These are phyloP conservation scores for Gasterosteus aculeatus DNA, from an alignment of 2,113 vertebrate species.

Conservation along the genomic window DNA sequence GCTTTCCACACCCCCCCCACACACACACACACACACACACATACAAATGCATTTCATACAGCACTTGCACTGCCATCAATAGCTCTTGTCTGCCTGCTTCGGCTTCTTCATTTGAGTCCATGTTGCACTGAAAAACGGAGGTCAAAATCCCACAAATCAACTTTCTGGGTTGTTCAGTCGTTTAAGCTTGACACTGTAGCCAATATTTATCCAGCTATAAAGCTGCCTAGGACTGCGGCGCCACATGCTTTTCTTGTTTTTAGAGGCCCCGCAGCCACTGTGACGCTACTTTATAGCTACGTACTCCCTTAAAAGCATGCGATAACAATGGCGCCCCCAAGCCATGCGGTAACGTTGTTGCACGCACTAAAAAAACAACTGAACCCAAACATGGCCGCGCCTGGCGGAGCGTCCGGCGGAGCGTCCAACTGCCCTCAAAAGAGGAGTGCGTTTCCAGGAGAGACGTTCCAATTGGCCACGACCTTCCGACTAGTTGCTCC, in stretches of 20 bases:
- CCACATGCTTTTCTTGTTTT: not conserved
- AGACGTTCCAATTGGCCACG: slow-evolving; percentile 57
- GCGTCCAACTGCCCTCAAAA: slow-evolving; percentile 32
- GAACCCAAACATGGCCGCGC: slow-evolving; percentile 30
- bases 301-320: not conserved
- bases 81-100: slow-evolving; percentile 4
- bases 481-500: slow-evolving; percentile 68
- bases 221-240: not conserved
- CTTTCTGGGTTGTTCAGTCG: too few relatives aligned
- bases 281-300: not conserved
- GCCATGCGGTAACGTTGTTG: slow-evolving; percentile 32
- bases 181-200: not conserved
- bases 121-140: not conserved
- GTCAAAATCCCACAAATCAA: too few relatives aligned
- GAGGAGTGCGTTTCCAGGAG: slow-evolving; percentile 50
- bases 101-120: not conserved
- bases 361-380: slow-evolving; percentile 43
- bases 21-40: not conserved
- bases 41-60: slow-evolving; percentile 16
- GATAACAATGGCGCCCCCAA: slow-evolving; percentile 27
- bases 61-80: not conserved
- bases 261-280: not conserved
- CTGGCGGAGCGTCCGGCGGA: not conserved
- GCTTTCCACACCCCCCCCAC: too few relatives aligned
- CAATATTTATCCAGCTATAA: not conserved